Evolutionary conservation across 2,888 invertebrate species (phyloP).

Genomic region (Oscheius onirici): DNA sequence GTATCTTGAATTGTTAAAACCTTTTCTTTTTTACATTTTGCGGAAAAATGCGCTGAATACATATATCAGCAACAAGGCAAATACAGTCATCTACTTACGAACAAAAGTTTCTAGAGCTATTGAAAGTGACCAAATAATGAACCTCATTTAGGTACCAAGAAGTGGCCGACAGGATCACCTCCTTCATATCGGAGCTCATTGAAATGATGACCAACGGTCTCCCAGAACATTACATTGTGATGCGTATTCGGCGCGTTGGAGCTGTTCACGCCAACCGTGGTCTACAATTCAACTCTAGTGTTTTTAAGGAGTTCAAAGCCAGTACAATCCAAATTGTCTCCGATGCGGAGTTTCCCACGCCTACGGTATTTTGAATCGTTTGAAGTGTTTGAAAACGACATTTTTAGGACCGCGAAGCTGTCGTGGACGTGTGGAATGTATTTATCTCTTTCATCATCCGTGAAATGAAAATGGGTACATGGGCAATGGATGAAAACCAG

Average conservation of each 20-base stretch:
- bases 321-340: constrained; percentile 44
- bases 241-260: constrained; percentile 60
- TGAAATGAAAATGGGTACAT: constrained; percentile 68
- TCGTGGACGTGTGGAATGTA: constrained; percentile 66
- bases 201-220: constrained; percentile 53
- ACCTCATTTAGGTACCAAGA: constrained; percentile 45
- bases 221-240: constrained; percentile 57
- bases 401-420: constrained; percentile 60
- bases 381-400: background rate
- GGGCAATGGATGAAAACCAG: constrained; percentile 49
- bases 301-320: constrained; percentile 66
- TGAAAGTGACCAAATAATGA: background rate
- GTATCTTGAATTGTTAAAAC: too few species aligned
- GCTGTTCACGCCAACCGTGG: constrained; percentile 62
- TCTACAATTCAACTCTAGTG: constrained; percentile 57
- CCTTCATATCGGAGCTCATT: constrained; percentile 60
- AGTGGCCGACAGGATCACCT: constrained; percentile 60
- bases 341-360: constrained; percentile 41
- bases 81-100: too few species aligned
- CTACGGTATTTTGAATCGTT: constrained; percentile 20
- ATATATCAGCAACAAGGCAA: too few species aligned
- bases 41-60: too few species aligned
- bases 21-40: too few species aligned
- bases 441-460: constrained; percentile 68
- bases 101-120: too few species aligned